These are phyloP conservation scores for Pyxicephalus adspersus DNA, from an alignment of 2,113 vertebrate genomes.

Conservation along the genomic window DNA sequence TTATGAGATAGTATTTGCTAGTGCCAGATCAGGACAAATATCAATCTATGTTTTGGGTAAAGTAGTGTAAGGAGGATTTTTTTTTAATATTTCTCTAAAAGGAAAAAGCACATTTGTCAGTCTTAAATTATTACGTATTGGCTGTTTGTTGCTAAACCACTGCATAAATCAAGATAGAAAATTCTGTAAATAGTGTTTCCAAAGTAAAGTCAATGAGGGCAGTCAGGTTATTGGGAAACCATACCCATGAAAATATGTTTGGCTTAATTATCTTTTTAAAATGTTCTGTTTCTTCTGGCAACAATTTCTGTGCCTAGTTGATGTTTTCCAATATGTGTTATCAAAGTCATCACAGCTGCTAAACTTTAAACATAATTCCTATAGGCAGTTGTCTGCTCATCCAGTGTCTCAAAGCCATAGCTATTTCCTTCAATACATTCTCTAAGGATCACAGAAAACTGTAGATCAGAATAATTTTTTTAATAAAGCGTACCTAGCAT, in stretches of 20 bases:
- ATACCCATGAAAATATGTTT: neutral
- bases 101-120: slow-evolving; percentile 1
- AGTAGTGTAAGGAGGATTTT: neutral
- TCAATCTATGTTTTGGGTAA: neutral
- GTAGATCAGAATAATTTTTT: too few species aligned
- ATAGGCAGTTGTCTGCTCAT: too few species aligned
- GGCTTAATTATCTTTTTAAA: neutral
- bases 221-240: neutral
- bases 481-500: too few species aligned
- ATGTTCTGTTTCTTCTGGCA: neutral
- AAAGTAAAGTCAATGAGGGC: slow-evolving; percentile 1
- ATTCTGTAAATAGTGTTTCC: neutral
- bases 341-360: too few species aligned
- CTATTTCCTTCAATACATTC: too few species aligned
- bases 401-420: too few species aligned
- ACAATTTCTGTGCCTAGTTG: too few species aligned
- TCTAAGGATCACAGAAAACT: too few species aligned
- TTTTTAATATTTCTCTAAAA: slow-evolving; percentile 11
- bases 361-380: too few species aligned
- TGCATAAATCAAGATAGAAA: slow-evolving; percentile 10
- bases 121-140: neutral
- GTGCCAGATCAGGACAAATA: neutral
- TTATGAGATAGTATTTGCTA: slow-evolving; percentile 15
- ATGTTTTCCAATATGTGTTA: too few species aligned
- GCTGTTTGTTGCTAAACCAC: neutral